Percentiles rank a stretch among this genome's conserved stretches.
These are phyloP conservation scores for Saccopteryx leptura DNA, from an alignment of 2,113 vertebrate species.

Conservation along the genomic window DNA sequence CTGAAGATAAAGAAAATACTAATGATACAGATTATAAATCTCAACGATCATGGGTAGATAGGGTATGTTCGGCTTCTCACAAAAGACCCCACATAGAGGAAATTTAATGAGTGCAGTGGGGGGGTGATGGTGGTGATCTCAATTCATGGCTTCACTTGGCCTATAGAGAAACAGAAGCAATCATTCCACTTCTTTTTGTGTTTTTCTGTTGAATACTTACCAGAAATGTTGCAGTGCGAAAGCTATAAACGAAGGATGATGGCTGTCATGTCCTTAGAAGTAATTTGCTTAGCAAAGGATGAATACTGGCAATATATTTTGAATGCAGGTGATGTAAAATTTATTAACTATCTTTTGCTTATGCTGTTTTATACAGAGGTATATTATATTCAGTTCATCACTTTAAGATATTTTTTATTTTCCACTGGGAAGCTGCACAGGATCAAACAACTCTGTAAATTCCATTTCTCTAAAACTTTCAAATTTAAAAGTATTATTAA, in stretches of 20 bases:
- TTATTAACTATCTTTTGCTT: slow-evolving; percentile 30
- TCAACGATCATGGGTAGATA: background rate
- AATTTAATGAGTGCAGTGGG: background rate
- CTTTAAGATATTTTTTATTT: slow-evolving; percentile 49
- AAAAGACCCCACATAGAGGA: background rate
- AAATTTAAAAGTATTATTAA: slow-evolving; percentile 5
- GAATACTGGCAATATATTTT: slow-evolving; percentile 88
- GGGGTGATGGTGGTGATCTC: background rate
- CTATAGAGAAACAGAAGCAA: background rate
- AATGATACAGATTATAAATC: background rate
- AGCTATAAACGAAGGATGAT: slow-evolving; percentile 85
- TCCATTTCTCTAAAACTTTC: slow-evolving; percentile 43
- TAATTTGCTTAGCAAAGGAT: slow-evolving; percentile 87
- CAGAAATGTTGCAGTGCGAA: slow-evolving; percentile 88
- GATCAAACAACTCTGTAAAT: background rate
- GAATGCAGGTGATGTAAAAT: slow-evolving; percentile 86
- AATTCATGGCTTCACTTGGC: background rate
- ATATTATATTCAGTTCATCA: background rate
- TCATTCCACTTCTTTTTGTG: background rate
- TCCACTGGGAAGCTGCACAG: background rate
- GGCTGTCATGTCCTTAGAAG: slow-evolving; percentile 89
- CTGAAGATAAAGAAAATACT: background rate
- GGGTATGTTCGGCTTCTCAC: background rate
- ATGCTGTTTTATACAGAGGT: background rate
- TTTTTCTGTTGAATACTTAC: slow-evolving; percentile 60